These are phyloP conservation scores for Geotrypetes seraphini DNA, from an alignment of 2,797 vertebrate species.

Conservation along the genomic window DNA sequence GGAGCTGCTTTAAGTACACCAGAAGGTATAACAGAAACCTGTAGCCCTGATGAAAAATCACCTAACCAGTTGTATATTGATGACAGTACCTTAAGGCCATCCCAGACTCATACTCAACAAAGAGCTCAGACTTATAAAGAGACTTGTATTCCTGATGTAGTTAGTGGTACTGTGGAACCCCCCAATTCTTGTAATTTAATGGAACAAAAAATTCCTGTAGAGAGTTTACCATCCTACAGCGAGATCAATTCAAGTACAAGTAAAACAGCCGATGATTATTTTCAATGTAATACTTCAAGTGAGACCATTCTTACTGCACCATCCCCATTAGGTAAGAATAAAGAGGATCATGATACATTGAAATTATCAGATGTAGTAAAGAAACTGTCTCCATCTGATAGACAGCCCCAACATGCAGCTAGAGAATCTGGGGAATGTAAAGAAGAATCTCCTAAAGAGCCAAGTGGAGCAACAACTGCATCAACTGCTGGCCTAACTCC, in stretches of 20 bases:
- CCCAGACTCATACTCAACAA: slow-evolving; percentile 73
- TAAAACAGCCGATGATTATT: slow-evolving; percentile 84
- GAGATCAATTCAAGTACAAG: slow-evolving; percentile 81
- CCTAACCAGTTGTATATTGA: slow-evolving; percentile 79
- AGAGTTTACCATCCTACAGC: slow-evolving; percentile 71
- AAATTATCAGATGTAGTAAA: slow-evolving; percentile 71
- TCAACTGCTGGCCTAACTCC: slow-evolving; percentile 47
- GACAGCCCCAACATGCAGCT: slow-evolving; percentile 72
- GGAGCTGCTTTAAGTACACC: slow-evolving; percentile 70
- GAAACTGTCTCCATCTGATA: slow-evolving; percentile 58
- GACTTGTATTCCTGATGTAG: slow-evolving; percentile 80
- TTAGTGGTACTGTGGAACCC: slow-evolving; percentile 69
- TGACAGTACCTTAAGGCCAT: slow-evolving; percentile 81
- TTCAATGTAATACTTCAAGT: slow-evolving; percentile 79
- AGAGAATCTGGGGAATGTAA: slow-evolving; percentile 72
- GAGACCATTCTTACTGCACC: slow-evolving; percentile 76
- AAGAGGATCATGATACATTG: slow-evolving; percentile 78
- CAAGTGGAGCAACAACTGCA: slow-evolving; percentile 42
- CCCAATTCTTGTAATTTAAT: slow-evolving; percentile 74
- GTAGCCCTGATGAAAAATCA: slow-evolving; percentile 73
- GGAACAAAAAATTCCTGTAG: slow-evolving; percentile 76
- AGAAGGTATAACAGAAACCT: slow-evolving; percentile 74
- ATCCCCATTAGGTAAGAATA: slow-evolving; percentile 70
- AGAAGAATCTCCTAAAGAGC: slow-evolving; percentile 76
- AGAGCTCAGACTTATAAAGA: slow-evolving; percentile 76